phyloP scores from a whole-genome alignment of 2,113 vertebrate genomes.

The Corythoichthys haematopterus region DNA sequence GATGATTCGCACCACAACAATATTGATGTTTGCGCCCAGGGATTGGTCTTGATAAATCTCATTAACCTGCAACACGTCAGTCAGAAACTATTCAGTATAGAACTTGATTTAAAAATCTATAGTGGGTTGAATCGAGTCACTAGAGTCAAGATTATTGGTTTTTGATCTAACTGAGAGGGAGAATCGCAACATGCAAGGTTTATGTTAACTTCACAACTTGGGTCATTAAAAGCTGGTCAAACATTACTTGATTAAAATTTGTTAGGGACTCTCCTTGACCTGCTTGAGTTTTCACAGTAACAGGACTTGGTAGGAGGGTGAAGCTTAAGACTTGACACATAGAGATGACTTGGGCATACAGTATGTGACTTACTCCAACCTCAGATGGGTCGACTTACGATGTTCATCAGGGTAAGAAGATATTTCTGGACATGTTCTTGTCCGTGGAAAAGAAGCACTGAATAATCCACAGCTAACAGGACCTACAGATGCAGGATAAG shows the following conservation, averaged over 20 bases:
- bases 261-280: not conserved
- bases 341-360: not conserved
- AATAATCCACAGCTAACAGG: conserved; percentile 89
- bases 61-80: conserved; percentile 79
- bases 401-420: conserved; percentile 94
- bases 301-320: not conserved
- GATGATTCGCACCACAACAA: conserved; percentile 86
- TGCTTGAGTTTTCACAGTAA: not conserved
- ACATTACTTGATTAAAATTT: too few species aligned
- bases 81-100: not conserved
- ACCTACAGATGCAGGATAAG: conserved; percentile 44
- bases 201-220: too few species aligned
- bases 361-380: not conserved
- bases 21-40: conserved; percentile 88
- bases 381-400: conserved; percentile 76
- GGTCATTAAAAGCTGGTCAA: too few species aligned
- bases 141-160: not conserved
- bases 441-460: conserved; percentile 89
- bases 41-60: conserved; percentile 95
- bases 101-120: not conserved
- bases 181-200: too few species aligned
- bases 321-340: not conserved
- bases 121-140: not conserved
- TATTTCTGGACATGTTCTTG: conserved; percentile 93
- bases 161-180: not conserved